Evolutionary conservation across 2,113 vertebrate genomes (phyloP).

Genomic region (Nesogale talazaci): DNA sequence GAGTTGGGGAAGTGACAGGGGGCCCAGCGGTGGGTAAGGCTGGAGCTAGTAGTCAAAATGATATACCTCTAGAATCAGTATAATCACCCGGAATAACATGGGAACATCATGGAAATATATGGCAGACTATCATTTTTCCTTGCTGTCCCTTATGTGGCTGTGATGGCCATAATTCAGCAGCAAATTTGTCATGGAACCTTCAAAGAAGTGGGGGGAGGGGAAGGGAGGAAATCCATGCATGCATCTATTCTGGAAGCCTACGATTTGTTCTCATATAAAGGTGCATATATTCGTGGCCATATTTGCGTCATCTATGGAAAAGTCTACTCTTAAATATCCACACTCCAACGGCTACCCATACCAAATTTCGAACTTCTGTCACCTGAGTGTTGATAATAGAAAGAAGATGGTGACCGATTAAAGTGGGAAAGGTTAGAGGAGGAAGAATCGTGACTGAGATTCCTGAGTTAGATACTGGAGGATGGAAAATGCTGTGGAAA

Average conservation of each 20-base stretch:
- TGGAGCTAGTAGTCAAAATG: constrained; percentile 72
- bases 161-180: constrained; percentile 78
- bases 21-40: constrained; percentile 44
- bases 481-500: background rate
- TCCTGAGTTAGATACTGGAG: background rate
- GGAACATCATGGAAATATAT: constrained; percentile 75
- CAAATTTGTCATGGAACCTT: constrained; percentile 68
- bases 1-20: constrained; percentile 60
- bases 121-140: constrained; percentile 71
- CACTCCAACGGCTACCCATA: constrained; percentile 12
- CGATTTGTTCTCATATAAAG: constrained; percentile 52
- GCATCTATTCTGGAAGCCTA: constrained; percentile 37
- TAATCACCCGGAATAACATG: constrained; percentile 70
- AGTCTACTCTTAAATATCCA: constrained; percentile 31
- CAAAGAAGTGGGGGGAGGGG: background rate
- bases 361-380: background rate
- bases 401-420: background rate
- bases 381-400: background rate
- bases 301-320: constrained; percentile 46
- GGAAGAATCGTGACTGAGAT: background rate
- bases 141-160: constrained; percentile 62
- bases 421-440: background rate
- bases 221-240: background rate
- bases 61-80: constrained; percentile 78
- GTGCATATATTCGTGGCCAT: constrained; percentile 47